Evolutionary conservation across 2,888 invertebrate species (phyloP).

Genomic region (Glaucopsyche alexis): DNA sequence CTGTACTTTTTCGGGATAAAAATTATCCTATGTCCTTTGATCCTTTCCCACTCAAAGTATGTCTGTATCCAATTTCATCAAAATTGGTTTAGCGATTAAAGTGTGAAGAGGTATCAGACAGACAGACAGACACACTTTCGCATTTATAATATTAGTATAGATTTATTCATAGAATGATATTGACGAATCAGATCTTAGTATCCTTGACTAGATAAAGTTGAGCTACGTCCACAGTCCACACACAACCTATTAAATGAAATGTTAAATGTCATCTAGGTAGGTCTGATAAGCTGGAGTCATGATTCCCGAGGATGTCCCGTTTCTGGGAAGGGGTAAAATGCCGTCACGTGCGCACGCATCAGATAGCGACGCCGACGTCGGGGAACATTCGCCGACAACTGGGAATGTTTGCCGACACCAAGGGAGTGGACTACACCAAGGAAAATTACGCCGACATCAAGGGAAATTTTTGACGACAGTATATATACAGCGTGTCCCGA

Average conservation of each 20-base stretch:
- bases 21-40: too few species aligned
- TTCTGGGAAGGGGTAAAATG: slow-evolving; percentile 50
- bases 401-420: slow-evolving; percentile 32
- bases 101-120: too few species aligned
- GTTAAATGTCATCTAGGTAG: slow-evolving; percentile 34
- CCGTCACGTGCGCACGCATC: slow-evolving; percentile 70
- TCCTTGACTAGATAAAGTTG: background rate
- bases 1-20: too few species aligned
- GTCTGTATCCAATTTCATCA: too few species aligned
- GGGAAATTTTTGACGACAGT: background rate
- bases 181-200: background rate
- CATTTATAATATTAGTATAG: too few species aligned
- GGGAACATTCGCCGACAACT: slow-evolving; percentile 25
- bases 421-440: background rate
- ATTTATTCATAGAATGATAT: too few species aligned
- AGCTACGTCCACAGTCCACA: background rate
- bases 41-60: too few species aligned
- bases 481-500: too few species aligned
- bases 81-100: too few species aligned
- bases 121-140: too few species aligned
- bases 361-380: slow-evolving; percentile 48
- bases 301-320: slow-evolving; percentile 39
- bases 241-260: slow-evolving; percentile 30
- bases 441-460: too few species aligned
- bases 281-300: slow-evolving; percentile 29